Base-by-base conservation (phyloP, 2,113 vertebrate species). In the Hylia prasina region DNA sequence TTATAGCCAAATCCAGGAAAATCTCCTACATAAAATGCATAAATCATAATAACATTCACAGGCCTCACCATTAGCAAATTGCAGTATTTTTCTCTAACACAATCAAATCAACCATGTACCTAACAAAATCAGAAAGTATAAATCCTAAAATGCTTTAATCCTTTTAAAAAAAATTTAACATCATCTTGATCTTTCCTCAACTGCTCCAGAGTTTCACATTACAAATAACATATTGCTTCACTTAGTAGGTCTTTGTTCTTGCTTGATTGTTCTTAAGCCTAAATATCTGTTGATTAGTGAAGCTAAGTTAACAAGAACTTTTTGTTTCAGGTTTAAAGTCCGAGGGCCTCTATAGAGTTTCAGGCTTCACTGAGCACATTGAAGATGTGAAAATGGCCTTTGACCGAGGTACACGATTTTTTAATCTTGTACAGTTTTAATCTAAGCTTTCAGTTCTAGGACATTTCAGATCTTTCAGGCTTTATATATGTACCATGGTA, bases 291-390 rank as follows among this genome's bases (percentile, higher is more conserved):
- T 89, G 28, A 23, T 50, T 90, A 57, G 57, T 77, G 84, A 91
- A 96, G n/a, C 60, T 64, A 85, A 94, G 22, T 53, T 95, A 80
- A 80, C 40, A 60, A 72, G 45, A 60, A 50, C 18, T 79, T 96
- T 92, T 7, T 92, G 42, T 94, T 97, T 48, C 96, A 99, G 99
- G 99, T 90, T 97, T 99, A 76, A 99, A 98, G 92, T 99, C 99
- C 0, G 99, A 99, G 97, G 99, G 99, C 53, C 98, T 99, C 50
- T 99, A 99, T 82, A 97, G 99, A 98, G 99, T 99, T 85, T 99
- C 99, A 20, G 99, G 99, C 91, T 99, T 99, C 97, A 99, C 99
- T 23, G 99, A 99, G 91, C 99, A 99, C 97, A 98, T 99, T 58
- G 99, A 99, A 97, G 99, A 99, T 37, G 99, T 99, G 89, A 99